phyloP scores from a whole-genome alignment of 2,888 invertebrate genomes.

The Hyles lineata region DNA sequence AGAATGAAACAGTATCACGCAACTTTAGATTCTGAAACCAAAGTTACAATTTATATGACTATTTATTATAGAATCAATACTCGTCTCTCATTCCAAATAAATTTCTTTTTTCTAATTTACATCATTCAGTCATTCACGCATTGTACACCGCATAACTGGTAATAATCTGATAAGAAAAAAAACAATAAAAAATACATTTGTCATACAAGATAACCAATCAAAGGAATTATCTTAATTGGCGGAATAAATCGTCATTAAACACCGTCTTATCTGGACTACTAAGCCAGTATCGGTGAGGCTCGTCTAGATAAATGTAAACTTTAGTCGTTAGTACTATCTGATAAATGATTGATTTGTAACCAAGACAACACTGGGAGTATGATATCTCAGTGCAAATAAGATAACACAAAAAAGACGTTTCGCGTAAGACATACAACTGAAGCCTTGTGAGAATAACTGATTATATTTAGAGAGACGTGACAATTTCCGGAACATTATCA shows the following conservation, averaged over 20 bases:
- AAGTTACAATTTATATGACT: no score
- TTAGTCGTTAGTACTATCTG: conserved; percentile 23
- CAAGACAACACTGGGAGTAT: conserved; percentile 16
- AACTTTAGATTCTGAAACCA: no score
- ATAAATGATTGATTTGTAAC: conserved; percentile 33
- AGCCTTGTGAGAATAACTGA: background rate
- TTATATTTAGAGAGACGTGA: background rate
- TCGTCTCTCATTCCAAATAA: no score
- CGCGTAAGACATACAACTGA: background rate
- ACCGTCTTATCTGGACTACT: conserved; percentile 31
- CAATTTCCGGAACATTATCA: background rate
- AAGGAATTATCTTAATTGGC: conserved; percentile 34
- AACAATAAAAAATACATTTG: conserved; percentile 9
- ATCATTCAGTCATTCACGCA: no score
- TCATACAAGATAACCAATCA: conserved; percentile 14
- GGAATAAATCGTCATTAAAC: conserved; percentile 32
- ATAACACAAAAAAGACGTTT: background rate
- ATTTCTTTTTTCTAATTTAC: no score
- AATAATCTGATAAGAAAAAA: background rate
- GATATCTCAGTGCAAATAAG: conserved; percentile 10
- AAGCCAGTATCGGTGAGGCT: conserved; percentile 28
- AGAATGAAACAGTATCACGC: no score
- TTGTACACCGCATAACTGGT: background rate
- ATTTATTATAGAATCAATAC: no score
- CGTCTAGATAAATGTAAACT: conserved; percentile 42